Evolutionary conservation across 2,888 invertebrate genomes (phyloP).

Genomic region (Limnephilus marmoratus): DNA sequence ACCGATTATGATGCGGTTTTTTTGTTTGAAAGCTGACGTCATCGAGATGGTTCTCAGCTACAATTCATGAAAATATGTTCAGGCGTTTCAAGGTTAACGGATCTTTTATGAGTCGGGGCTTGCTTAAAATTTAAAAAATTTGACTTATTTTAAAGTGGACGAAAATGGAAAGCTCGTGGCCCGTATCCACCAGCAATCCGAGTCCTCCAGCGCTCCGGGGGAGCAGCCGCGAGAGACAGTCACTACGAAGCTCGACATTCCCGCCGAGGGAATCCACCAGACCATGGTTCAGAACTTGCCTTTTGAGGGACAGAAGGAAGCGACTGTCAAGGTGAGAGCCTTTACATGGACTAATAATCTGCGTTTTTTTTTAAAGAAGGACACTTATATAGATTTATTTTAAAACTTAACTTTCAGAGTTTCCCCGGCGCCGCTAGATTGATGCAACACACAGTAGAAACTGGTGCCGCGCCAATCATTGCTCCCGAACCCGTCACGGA

Average conservation of each 20-base stretch:
- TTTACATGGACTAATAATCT: background rate
- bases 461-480: slow-evolving; percentile 68
- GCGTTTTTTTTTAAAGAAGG: background rate
- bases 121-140: no score
- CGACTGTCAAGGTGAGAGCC: slow-evolving; percentile 72
- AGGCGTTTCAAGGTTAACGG: no score
- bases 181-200: slow-evolving; percentile 70
- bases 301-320: slow-evolving; percentile 70
- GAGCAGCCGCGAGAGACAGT: slow-evolving; percentile 74
- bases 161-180: slow-evolving; percentile 72
- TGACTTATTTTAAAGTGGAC: slow-evolving; percentile 69
- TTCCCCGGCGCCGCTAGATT: slow-evolving; percentile 81
- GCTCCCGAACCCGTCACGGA: slow-evolving; percentile 67
- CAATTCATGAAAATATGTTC: no score
- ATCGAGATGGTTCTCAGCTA: no score
- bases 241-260: slow-evolving; percentile 78
- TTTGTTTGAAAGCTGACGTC: no score
- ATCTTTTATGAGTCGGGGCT: no score
- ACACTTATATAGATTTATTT: background rate
- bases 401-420: slow-evolving; percentile 71
- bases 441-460: slow-evolving; percentile 74
- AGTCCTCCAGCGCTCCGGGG: slow-evolving; percentile 69
- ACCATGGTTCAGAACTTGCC: slow-evolving; percentile 73
- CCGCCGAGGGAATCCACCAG: slow-evolving; percentile 77
- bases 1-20: no score